Evolutionary conservation across 2,113 vertebrate genomes (phyloP), one percentile per base, ranked within the genome.

Genomic region (Amphiprion ocellaris): DNA sequence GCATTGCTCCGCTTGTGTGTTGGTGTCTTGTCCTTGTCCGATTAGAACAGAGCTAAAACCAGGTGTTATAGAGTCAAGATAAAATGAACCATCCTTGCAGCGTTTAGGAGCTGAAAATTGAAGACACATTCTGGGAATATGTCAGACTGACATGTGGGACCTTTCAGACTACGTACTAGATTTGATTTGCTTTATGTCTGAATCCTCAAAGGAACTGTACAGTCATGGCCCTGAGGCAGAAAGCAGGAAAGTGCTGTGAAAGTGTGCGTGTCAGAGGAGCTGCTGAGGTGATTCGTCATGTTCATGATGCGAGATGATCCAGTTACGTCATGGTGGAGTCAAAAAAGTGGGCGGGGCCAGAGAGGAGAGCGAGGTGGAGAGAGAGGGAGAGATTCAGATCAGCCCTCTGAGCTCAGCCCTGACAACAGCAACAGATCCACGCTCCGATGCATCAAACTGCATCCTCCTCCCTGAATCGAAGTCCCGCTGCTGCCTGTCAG

Each of bases 271-370:
- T 56, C 15, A 49, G 5, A 26, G 2, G 39, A 5, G 4, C 30
- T 33, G n/a, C 61, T 37, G 24, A 65, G 39, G 9, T 54, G 30
- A 74, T 49, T 66, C 66, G 70, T 80, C 74, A 74, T 53, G 58
- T 52, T 69, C 54, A 14, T 41, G 67, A 82, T 77, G 63, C 10
- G 47, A 65, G 68, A 50, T 66, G 74, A 49, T n/a, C 53, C 54
- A 10, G n/a, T 88, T 71, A 90, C 77, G 87, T 92, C 84, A 92
- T 12, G 67, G 33, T 85, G 72, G 86, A 10, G 84, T 87, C 75
- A 77, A 79, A 9, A 66, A 54, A 58, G 76, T 75, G 65, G 88
- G 90, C 62, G 86, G 86, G 2, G 79, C 19, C 2, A 75, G 28
- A 28, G 64, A 60, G 47, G 61, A 19, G 75, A 56, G 76, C 33